Conservation (phyloP, 2,113 vertebrate genomes). For the Lophotis ruficrista region DNA sequence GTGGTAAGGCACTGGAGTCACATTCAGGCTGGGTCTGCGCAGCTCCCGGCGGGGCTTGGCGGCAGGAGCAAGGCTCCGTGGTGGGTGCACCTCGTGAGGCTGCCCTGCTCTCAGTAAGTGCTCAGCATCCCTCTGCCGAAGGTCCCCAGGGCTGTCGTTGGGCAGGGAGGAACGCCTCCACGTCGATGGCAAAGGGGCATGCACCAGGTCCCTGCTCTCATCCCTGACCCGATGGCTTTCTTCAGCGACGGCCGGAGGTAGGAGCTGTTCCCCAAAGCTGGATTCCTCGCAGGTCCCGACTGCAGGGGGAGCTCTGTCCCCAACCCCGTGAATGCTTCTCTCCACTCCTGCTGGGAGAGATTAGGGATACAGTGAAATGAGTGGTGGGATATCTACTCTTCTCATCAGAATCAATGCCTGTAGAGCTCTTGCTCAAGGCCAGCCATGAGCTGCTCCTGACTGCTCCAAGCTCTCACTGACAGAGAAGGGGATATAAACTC, state of each 20-base stretch:
- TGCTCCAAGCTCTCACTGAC: neutral
- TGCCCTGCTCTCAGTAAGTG: conserved; percentile 52
- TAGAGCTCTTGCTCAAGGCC: neutral
- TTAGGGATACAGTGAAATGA: neutral
- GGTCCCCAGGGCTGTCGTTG: conserved; percentile 83
- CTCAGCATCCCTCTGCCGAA: conserved; percentile 70
- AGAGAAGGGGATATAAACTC: neutral
- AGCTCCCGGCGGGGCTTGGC: conserved; percentile 81
- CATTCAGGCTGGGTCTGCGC: conserved; percentile 80
- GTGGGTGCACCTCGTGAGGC: neutral
- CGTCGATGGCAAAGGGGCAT: conserved; percentile 84
- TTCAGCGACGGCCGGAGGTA: conserved; percentile 37
- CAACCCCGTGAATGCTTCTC: conserved; percentile 11
- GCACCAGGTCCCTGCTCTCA: conserved; percentile 85
- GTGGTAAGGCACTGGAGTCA: conserved; percentile 67
- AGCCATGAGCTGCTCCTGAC: neutral
- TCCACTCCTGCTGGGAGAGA: conserved; percentile 35
- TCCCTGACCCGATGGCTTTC: conserved; percentile 73
- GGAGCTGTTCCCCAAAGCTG: neutral
- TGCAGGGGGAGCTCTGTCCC: conserved; percentile 31
- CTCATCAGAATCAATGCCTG: neutral
- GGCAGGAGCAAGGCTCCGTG: conserved; percentile 61
- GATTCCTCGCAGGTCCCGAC: conserved; percentile 42
- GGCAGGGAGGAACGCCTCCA: conserved; percentile 92
- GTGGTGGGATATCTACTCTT: neutral